Base-by-base conservation (phyloP, 2,888 invertebrate genomes). In the Heliconius aoede region DNA sequence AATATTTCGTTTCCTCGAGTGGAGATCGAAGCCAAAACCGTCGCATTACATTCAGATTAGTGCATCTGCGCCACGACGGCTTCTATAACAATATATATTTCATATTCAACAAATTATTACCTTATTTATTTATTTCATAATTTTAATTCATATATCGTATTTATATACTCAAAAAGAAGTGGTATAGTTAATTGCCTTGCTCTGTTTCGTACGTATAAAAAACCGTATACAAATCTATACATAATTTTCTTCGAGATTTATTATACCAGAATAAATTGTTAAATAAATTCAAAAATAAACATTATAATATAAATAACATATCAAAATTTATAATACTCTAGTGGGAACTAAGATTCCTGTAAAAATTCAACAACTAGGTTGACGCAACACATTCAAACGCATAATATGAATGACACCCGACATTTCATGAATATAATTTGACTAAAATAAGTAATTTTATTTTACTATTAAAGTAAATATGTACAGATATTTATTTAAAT, bases 391-490 rank as follows among this genome's bases (percentile, higher is more conserved):
- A 69, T 24, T 30, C 30, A 30, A 69, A 65, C 24, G 36, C 24
- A 40, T 65, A 36, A 69, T 32, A 55, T 32, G 30, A n/a, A 69
- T 55, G n/a, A 24, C 15, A 9, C 9, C 55, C n/a, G 55, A 30
- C 55, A 69, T 55, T 55, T 69, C 55, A 69, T 69, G 69, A 69
- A 69, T 69, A 69, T 55, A 69, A 69, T 55, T 32, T 69, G 69
- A 30, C 55, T 55, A 55, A 69, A 69, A n/a, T 51, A 69, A 55
- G 55, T 30, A 55, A 55, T 55, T 30, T 69, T n/a, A 2, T 46
- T 55, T 21, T 30, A 30, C 28, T 21, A 28, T 28, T n/a, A n/a
- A n/a, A n/a, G n/a, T n/a, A n/a, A n/a, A n/a, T n/a, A n/a, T n/a
- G n/a, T n/a, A n/a, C n/a, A n/a, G n/a, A n/a, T n/a, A n/a, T n/a